These are phyloP conservation scores for Caenorhabditis afra DNA, from an alignment of 2,888 invertebrate species.

Conservation along the genomic window DNA sequence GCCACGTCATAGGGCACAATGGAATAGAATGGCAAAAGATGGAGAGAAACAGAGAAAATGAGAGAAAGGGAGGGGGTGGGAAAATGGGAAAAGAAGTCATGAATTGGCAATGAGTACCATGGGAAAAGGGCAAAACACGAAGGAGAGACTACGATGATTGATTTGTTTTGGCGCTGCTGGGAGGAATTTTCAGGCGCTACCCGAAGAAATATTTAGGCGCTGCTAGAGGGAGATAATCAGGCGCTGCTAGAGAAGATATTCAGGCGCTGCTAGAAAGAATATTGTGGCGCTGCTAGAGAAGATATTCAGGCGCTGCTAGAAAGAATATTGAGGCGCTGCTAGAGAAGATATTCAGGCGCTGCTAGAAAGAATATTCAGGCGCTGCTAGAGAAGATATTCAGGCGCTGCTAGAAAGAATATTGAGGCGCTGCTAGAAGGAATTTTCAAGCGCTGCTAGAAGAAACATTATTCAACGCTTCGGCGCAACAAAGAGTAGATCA, in stretches of 20 bases:
- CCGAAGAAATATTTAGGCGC: background rate
- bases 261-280: background rate
- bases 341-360: too few relatives aligned
- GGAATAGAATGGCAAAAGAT: background rate
- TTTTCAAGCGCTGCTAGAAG: background rate
- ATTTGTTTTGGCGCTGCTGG: too few relatives aligned
- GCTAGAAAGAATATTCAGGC: too few relatives aligned
- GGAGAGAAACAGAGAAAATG: background rate
- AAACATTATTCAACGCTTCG: too few relatives aligned
- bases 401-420: too few relatives aligned
- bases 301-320: background rate
- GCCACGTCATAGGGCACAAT: background rate
- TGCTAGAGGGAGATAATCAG: too few relatives aligned
- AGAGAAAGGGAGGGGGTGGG: background rate
- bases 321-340: too few relatives aligned
- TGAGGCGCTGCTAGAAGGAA: too few relatives aligned
- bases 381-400: background rate
- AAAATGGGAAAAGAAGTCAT: conserved; percentile 10
- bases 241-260: too few relatives aligned
- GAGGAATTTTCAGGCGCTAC: background rate
- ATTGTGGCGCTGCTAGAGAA: too few relatives aligned
- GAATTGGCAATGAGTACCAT: conserved; percentile 6
- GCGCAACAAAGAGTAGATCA: background rate
- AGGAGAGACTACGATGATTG: background rate
- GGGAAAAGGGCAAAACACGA: background rate